These are phyloP conservation scores for Megaceryle alcyon DNA, from an alignment of 2,797 vertebrate genomes.

Conservation along the genomic window DNA sequence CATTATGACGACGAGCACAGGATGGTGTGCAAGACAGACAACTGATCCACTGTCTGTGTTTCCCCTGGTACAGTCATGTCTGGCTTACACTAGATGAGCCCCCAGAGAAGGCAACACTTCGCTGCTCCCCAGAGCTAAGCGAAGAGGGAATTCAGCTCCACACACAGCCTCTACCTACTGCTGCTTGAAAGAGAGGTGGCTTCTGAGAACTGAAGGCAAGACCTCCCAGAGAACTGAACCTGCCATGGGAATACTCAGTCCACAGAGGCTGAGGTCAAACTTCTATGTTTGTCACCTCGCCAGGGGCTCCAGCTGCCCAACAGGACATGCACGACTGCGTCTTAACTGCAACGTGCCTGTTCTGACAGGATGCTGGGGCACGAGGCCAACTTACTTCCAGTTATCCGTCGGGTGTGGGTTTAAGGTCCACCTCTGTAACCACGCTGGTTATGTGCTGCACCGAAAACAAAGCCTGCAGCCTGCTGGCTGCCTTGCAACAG, in stretches of 20 bases:
- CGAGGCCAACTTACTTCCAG: not conserved
- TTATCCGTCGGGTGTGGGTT: fast-evolving
- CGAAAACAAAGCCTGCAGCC: not conserved
- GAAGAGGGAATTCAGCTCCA: not conserved
- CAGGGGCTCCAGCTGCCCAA: not conserved
- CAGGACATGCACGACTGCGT: fast-evolving
- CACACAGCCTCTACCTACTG: fast-evolving
- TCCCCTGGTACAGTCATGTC: fast-evolving
- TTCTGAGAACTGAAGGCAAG: not conserved
- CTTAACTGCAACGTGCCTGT: not conserved
- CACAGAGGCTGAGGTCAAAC: not conserved
- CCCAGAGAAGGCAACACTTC: not conserved
- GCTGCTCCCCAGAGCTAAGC: not conserved
- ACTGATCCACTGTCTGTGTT: not conserved
- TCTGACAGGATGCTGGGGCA: not conserved
- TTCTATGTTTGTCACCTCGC: not conserved
- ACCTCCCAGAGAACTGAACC: not conserved
- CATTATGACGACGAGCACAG: not conserved
- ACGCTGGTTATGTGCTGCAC: fast-evolving
- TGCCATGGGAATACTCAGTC: not conserved
- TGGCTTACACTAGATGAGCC: not conserved
- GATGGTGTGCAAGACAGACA: not conserved
- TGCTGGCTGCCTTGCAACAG: not conserved
- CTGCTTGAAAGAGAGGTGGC: not conserved
- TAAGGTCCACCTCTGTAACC: fast-evolving